phyloP scores from a whole-genome alignment of 1,140 invertebrate genomes.

The Sinella curviseta region DNA sequence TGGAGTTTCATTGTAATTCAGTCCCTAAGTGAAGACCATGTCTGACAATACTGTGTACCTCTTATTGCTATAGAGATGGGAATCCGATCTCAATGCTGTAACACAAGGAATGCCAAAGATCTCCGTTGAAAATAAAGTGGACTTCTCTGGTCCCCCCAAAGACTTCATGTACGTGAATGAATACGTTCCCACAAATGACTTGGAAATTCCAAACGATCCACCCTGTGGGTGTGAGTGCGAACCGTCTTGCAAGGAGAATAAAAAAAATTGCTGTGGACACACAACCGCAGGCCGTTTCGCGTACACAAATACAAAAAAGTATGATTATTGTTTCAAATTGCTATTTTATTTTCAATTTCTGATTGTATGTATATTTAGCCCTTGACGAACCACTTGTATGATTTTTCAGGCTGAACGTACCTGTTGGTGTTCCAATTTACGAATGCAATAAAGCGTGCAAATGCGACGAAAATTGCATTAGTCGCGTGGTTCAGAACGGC shows the following conservation, averaged over 20 bases:
- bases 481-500: conserved; percentile 84
- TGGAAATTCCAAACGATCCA: background rate
- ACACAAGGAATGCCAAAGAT: conserved; percentile 51
- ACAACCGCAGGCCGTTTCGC: background rate
- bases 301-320: conserved; percentile 65
- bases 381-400: background rate
- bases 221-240: background rate
- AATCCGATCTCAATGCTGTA: background rate
- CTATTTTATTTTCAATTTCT: background rate
- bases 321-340: background rate
- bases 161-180: conserved; percentile 11
- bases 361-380: background rate
- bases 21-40: no score
- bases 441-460: conserved; percentile 86
- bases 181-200: background rate
- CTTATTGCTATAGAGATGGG: background rate
- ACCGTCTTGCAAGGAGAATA: no score
- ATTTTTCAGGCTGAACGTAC: background rate
- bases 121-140: conserved; percentile 75
- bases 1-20: no score
- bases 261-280: background rate
- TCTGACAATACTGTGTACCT: no score
- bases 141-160: conserved; percentile 61
- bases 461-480: conserved; percentile 71
- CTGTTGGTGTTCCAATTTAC: conserved; percentile 69